Conservation (phyloP, 2,888 invertebrate species). For the Phaedon cochleariae region DNA sequence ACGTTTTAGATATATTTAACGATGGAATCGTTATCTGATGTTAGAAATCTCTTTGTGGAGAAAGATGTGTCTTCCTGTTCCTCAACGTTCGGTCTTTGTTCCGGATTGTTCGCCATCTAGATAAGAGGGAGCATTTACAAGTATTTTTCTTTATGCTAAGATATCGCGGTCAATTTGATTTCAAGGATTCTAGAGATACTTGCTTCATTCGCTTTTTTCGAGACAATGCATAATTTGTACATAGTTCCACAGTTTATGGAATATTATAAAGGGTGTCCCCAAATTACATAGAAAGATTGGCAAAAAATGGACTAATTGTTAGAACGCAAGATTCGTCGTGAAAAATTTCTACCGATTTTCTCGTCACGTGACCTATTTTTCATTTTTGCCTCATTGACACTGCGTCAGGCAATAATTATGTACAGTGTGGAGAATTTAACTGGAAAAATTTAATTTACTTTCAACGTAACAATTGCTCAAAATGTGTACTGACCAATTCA, state of each 20-base stretch:
- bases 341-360: too few species aligned
- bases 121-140: conserved; percentile 45
- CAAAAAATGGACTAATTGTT: too few species aligned
- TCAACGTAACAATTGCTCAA: too few species aligned
- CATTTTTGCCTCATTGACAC: too few species aligned
- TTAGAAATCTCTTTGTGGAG: conserved; percentile 35
- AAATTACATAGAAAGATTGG: too few species aligned
- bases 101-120: conserved; percentile 55
- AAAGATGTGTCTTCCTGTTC: conserved; percentile 52
- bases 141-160: conserved; percentile 39
- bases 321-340: too few species aligned
- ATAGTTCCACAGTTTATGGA: background rate
- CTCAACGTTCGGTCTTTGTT: conserved; percentile 58
- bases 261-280: too few species aligned
- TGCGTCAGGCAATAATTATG: too few species aligned
- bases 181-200: background rate
- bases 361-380: too few species aligned
- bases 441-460: too few species aligned
- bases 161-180: conserved; percentile 52
- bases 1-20: conserved; percentile 53
- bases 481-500: too few species aligned
- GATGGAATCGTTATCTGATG: conserved; percentile 40
- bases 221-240: background rate
- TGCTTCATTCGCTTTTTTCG: background rate
- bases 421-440: too few species aligned